These are phyloP conservation scores for Morpho deidamia DNA, from an alignment of 2,888 invertebrate species.

Conservation along the genomic window DNA sequence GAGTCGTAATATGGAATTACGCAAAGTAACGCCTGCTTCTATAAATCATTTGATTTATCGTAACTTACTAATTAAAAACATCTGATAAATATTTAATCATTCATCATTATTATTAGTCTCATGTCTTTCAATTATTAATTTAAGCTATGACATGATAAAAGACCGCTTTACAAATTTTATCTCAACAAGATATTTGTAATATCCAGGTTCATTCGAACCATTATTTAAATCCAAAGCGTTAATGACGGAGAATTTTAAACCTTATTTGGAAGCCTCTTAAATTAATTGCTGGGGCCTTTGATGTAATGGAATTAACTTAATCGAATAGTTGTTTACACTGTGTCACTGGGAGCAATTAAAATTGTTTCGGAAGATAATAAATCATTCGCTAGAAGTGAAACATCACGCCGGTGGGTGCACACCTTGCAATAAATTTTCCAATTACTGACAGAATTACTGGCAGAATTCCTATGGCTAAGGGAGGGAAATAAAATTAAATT, in stretches of 20 bases:
- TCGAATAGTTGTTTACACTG: conserved; percentile 78
- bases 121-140: too few species aligned
- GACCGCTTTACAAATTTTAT: not conserved
- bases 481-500: conserved; percentile 65
- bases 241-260: conserved; percentile 25
- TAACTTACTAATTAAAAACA: too few species aligned
- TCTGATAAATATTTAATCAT: too few species aligned
- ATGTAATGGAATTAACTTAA: conserved; percentile 75
- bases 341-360: conserved; percentile 76
- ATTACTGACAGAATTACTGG: conserved; percentile 71
- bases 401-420: conserved; percentile 66
- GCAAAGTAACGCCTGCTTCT: too few species aligned
- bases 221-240: conserved; percentile 17
- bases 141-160: too few species aligned
- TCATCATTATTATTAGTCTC: too few species aligned
- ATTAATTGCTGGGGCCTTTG: conserved; percentile 58
- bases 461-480: conserved; percentile 61
- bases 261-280: conserved; percentile 51
- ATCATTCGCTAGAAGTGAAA: conserved; percentile 75
- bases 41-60: too few species aligned
- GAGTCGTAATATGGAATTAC: too few species aligned
- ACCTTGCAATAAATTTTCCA: conserved; percentile 77
- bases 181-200: conserved; percentile 1
- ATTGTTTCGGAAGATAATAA: conserved; percentile 74
- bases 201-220: conserved; percentile 14